These are phyloP conservation scores for Brachypteracias leptosomus DNA, from an alignment of 2,113 vertebrate genomes.

Conservation along the genomic window DNA sequence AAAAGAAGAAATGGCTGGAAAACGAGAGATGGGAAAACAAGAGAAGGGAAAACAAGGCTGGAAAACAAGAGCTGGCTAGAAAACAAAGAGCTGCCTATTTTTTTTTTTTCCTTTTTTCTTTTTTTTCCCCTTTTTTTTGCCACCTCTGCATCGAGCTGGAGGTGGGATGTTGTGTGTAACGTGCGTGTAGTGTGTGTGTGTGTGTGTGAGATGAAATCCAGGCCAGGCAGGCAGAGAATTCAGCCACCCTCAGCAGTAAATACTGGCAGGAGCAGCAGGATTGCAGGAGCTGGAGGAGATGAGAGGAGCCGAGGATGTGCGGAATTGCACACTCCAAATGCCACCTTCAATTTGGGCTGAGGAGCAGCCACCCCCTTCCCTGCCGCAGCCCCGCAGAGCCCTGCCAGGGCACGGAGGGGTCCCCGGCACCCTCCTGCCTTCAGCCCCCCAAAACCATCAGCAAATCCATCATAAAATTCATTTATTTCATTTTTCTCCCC, in stretches of 20 bases:
- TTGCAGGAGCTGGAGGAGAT: constrained; percentile 23
- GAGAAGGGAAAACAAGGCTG: no score
- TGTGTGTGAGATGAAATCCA: constrained; percentile 33
- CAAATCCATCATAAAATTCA: not conserved
- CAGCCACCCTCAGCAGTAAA: constrained; percentile 61
- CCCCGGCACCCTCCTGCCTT: not conserved
- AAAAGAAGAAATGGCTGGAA: no score
- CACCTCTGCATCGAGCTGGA: not conserved
- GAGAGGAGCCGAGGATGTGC: not conserved
- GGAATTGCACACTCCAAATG: not conserved
- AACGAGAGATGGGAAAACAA: no score
- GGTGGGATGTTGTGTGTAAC: not conserved
- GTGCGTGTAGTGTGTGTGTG: not conserved
- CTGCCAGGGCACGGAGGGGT: not conserved
- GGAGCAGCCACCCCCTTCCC: not conserved
- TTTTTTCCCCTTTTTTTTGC: not conserved
- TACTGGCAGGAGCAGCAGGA: constrained; percentile 32
- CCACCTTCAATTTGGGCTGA: not conserved
- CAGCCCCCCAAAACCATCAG: not conserved
- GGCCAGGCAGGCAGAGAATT: constrained; percentile 41
- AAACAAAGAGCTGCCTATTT: not conserved
- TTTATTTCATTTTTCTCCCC: not conserved
- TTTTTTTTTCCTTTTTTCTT: not conserved
- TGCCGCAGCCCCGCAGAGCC: not conserved
- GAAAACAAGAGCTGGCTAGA: not conserved